Base-by-base conservation (phyloP, 2,888 invertebrate genomes). In the Scaptomyza tumidula region DNA sequence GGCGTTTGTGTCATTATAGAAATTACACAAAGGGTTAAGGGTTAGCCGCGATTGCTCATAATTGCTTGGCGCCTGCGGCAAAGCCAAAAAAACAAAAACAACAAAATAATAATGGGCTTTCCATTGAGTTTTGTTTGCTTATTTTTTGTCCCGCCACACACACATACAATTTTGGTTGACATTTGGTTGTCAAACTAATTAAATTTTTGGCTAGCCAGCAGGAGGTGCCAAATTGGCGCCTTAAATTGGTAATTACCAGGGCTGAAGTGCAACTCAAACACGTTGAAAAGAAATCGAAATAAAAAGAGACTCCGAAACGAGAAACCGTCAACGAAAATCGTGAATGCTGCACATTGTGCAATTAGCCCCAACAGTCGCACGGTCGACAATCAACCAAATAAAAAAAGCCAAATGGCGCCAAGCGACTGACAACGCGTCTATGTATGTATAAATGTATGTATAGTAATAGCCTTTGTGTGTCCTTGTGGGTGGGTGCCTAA, bases 201-300 rank as follows among this genome's bases (percentile, higher is more conserved):
- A 83, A 87, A 87, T 85, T 82, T 68, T 87, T 83, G 83, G 78
- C 70, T 72, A 75, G 75, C 69, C 77, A 76, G 67, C 59, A 75
- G 75, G 46, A 61, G 59, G 60, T 70, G 78, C 80, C 88, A 79
- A 86, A 78, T 78, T 85, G 85, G 85, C 86, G 86, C 78, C 83
- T 71, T 88, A 87, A 89, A 87, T 90, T 90, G 89, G 81, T 87
- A 87, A 88, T 88, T 89, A 87, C 86, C 69, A 78, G 48, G 71
- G 68, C 80, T 68, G 81, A 77, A 88, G 88, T 87, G 89, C 81
- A 89, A 74, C 80, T 89, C 85, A 79, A 79, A 87, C 84, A 86
- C 79, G 83, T 78, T 78, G n/a, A 75, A 84, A 86, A 68, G 69
- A 66, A 79, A 75, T 59, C 57, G 6, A 6, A 9, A 2, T 3